Evolutionary conservation across 2,888 invertebrate species (phyloP), one percentile per base, ranked within the genome.

Genomic region (Monochamus alternatus): DNA sequence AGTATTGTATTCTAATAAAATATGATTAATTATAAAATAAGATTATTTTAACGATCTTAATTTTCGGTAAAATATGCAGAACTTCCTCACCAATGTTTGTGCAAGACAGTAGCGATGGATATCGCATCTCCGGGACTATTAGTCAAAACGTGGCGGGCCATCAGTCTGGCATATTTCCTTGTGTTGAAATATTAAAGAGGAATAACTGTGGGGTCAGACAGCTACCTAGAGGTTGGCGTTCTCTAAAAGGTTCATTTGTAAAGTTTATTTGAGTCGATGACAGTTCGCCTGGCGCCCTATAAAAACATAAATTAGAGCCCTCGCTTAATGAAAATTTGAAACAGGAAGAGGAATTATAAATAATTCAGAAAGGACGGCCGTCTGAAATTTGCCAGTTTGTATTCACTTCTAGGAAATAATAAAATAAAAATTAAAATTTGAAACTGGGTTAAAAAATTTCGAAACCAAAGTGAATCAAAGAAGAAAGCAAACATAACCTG

Each of bases 131-230:
- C 55, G 43, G 31, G 22, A 75, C 74, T 75, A 78, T 75, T 75
- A 78, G 74, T 77, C 70, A 75, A 75, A 77, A 75, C 62, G 22
- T 22, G 38, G 65, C 70, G 59, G 70, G 32, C 66, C 68, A 74
- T 72, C 70, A 59, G 65, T 5, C 64, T 65, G 67, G 73, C 67
- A 71, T 75, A 78, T 77, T 77, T 75, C 73, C 73, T 73, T 51
- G 67, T 68, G 78, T 59, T 78, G 78, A 78, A 78, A 75, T 75
- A 78, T 78, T 78, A 73, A 74, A 71, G 67, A 72, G 77, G 51
- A 66, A 71, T 75, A 74, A 75, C 73, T 74, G 73, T 66, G 73
- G 75, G 77, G 73, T 75, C 73, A 67, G 73, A 51, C 74, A 69
- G 70, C 73, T 67, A 68, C 71, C 74, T 67, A 67, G 71, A 78